These are phyloP conservation scores for Oxytorus armatus DNA, from an alignment of 2,888 invertebrate genomes.

Conservation along the genomic window DNA sequence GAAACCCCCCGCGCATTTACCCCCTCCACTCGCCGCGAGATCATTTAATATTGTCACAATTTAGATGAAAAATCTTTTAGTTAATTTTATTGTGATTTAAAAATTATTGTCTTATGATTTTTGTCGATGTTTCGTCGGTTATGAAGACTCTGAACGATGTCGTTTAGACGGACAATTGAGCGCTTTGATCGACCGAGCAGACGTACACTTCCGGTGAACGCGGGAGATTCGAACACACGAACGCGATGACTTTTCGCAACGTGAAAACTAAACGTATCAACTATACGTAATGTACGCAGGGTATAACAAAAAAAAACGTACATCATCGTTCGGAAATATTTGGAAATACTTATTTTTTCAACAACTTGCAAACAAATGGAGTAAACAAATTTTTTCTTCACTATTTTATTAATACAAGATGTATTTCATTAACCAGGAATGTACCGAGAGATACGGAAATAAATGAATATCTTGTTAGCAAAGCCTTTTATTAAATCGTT, in stretches of 20 bases:
- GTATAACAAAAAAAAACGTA: too few relatives aligned
- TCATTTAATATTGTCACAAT: conserved; percentile 41
- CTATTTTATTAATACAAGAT: too few relatives aligned
- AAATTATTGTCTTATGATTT: conserved; percentile 3
- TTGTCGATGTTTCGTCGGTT: conserved; percentile 3
- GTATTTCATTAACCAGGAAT: neutral
- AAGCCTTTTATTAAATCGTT: conserved; percentile 68
- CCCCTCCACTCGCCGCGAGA: conserved; percentile 61
- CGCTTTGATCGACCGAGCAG: conserved; percentile 71
- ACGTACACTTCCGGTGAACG: conserved; percentile 74
- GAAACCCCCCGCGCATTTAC: conserved; percentile 67
- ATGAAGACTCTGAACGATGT: conserved; percentile 36
- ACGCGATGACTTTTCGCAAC: neutral
- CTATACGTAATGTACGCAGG: neutral
- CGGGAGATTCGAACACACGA: conserved; percentile 55
- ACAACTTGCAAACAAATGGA: too few relatives aligned
- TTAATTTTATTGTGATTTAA: too few relatives aligned
- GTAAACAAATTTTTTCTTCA: neutral
- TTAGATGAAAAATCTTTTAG: neutral
- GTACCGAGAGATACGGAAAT: neutral
- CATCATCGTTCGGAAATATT: too few relatives aligned
- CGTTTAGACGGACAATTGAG: conserved; percentile 71
- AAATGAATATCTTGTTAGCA: conserved; percentile 35
- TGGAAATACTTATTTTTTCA: too few relatives aligned
- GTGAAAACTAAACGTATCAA: neutral